These are phyloP conservation scores for Telmatherina bonti DNA, from an alignment of 2,797 vertebrate genomes.

Conservation along the genomic window DNA sequence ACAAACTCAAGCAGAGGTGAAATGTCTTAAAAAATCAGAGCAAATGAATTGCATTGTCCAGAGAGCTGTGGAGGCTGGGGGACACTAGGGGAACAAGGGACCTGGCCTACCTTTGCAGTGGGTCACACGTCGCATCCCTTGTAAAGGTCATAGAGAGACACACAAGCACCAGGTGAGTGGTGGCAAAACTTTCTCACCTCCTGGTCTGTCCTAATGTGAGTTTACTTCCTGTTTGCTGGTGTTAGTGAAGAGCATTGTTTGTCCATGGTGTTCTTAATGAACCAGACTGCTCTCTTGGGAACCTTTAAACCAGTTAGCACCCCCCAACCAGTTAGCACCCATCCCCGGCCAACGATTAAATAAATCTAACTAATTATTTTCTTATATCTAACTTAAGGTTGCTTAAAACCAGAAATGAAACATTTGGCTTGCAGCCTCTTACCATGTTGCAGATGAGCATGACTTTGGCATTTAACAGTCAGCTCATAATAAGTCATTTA, in stretches of 20 bases:
- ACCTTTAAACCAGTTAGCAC: background rate
- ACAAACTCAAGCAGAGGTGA: slow-evolving; percentile 9
- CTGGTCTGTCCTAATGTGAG: slow-evolving; percentile 54
- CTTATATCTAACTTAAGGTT: background rate
- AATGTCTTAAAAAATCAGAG: background rate
- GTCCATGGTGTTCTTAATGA: slow-evolving; percentile 9
- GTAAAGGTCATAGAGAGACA: slow-evolving; percentile 96
- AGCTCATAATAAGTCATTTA: background rate
- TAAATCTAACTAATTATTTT: background rate
- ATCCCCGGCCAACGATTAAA: background rate
- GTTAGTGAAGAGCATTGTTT: slow-evolving; percentile 36
- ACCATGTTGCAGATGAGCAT: slow-evolving; percentile 8
- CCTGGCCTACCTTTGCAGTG: slow-evolving; percentile 99
- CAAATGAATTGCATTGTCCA: slow-evolving; percentile 70
- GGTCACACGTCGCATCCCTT: slow-evolving; percentile 98
- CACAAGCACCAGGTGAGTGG: slow-evolving; percentile 91
- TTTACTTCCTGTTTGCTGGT: slow-evolving; percentile 54
- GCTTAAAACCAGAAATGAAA: background rate
- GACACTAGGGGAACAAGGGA: slow-evolving; percentile 1
- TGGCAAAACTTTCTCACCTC: slow-evolving; percentile 62
- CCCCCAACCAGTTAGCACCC: background rate
- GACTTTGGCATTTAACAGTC: background rate
- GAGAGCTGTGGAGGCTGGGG: slow-evolving; percentile 80
- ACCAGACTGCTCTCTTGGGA: slow-evolving; percentile 10
- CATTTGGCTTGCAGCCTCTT: slow-evolving; percentile 11